Evolutionary conservation across 2,113 vertebrate species (phyloP), one percentile per base, ranked within the genome.

Genomic region (Psittacula cyanocephala): DNA sequence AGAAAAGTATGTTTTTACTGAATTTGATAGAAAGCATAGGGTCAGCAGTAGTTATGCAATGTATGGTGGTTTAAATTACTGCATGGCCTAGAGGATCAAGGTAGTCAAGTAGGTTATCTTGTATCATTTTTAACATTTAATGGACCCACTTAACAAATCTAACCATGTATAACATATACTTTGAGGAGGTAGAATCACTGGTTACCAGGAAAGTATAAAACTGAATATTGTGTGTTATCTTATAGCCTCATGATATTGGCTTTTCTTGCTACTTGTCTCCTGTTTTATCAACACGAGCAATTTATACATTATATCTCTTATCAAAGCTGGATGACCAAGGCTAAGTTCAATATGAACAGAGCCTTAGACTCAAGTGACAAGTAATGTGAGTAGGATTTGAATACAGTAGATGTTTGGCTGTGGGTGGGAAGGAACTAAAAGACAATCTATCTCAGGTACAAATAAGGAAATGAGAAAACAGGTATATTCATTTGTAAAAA

Each of bases 101-200:
- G 16, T 60, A 74, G 25, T 62, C 20, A 85, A 85, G 16, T 6
- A 50, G 23, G 29, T 67, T 89, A 59, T 63, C 37, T 16, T 8
- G 18, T 49, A 82, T 23, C 15, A 43, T 16, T 83, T 57, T 86
- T 49, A 80, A 68, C 24, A n/a, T 65, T 89, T 75, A 69, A 85
- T 55, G 14, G 6, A 35, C 17, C 7, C 10, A 43, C 24, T 72
- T 83, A 74, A 37, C 6, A 57, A 70, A 76, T 64, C 57, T 14
- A 77, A 53, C 2, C 0, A 2, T 0, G 0, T 72, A 13, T 47
- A 81, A 76, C 11, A 4, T 33, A 39, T 16, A 55, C 3, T 52
- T 71, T 57, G 35, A 85, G 24, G 43, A 79, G 27, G 55, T 1
- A 76, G 50, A 33, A 63, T 64, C n/a, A 79, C 29, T 46, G 22